A percentile compares a stretch with the other conserved stretches of the same genome.
phyloP scores from a whole-genome alignment of 2,113 vertebrate species.

The Chamaetylas fuelleborni region DNA sequence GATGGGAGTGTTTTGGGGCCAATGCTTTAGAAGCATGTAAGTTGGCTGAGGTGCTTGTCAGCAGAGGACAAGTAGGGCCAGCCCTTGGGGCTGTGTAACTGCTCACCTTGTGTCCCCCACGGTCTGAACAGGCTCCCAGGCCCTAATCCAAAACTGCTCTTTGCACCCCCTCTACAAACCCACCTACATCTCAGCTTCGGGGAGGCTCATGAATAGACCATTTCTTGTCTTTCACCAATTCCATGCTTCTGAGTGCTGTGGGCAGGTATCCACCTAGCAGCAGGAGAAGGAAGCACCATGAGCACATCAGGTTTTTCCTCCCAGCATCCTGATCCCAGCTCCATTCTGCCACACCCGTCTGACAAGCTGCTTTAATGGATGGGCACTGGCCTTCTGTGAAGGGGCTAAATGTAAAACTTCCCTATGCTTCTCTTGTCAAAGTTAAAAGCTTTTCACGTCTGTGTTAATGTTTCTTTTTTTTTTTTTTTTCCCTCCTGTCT shows the following conservation, averaged over 20 bases:
- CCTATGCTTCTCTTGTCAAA: slow-evolving; percentile 72
- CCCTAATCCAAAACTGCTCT: not conserved
- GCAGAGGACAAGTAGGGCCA: not conserved
- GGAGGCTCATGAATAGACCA: not conserved
- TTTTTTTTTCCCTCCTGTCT: slow-evolving; percentile 46
- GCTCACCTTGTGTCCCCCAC: not conserved
- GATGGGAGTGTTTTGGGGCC: not conserved
- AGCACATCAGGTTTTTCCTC: not conserved
- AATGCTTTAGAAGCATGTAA: accelerated
- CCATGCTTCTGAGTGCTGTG: not conserved
- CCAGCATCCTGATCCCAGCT: not conserved
- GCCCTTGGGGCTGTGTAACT: not conserved
- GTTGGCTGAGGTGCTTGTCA: not conserved
- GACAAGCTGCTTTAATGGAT: slow-evolving; percentile 69
- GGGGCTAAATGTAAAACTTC: slow-evolving; percentile 77
- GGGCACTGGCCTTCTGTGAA: slow-evolving; percentile 49
- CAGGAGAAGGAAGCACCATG: not conserved
- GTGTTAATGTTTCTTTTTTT: slow-evolving; percentile 71
- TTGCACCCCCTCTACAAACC: not conserved
- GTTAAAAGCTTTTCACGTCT: slow-evolving; percentile 80
- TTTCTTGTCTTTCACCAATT: not conserved
- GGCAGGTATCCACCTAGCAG: not conserved
- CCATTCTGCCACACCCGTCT: not conserved
- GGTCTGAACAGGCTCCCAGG: not conserved
- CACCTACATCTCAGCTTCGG: not conserved